These are phyloP conservation scores for Anarrhichthys ocellatus DNA, from an alignment of 2,113 vertebrate genomes.

Conservation along the genomic window DNA sequence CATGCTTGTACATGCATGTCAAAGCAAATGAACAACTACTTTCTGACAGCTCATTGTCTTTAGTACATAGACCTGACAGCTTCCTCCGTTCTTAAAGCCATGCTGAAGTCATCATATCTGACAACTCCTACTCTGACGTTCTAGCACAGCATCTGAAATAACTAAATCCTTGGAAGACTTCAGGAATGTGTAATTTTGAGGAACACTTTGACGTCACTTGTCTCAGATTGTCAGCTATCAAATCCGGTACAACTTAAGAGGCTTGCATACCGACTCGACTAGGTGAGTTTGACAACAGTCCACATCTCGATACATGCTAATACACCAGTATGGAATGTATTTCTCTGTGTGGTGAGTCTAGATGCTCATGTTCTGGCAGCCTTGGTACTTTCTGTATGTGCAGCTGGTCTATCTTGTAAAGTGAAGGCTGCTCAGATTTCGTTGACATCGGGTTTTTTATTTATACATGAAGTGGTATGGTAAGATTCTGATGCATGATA, in stretches of 20 bases:
- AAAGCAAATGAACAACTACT: slow-evolving; percentile 1
- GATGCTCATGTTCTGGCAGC: neutral
- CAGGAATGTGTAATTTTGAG: neutral
- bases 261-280: neutral
- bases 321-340: neutral
- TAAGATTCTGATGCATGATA: neutral
- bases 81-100: neutral
- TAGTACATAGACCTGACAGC: slow-evolving; percentile 2
- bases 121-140: neutral
- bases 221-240: neutral
- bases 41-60: slow-evolving; percentile 11
- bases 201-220: neutral
- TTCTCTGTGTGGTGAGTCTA: neutral
- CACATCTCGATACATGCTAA: neutral
- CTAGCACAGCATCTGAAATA: neutral
- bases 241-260: neutral
- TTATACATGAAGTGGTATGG: neutral
- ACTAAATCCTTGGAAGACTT: slow-evolving; percentile 1
- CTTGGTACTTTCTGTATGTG: neutral
- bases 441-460: neutral
- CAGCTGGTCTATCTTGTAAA: neutral
- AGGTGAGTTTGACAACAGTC: neutral
- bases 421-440: neutral
- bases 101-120: neutral
- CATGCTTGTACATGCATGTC: neutral